Evolutionary conservation across 1,140 invertebrate genomes (phyloP), one percentile per base, ranked within the genome.

Genomic region (Battus philenor): DNA sequence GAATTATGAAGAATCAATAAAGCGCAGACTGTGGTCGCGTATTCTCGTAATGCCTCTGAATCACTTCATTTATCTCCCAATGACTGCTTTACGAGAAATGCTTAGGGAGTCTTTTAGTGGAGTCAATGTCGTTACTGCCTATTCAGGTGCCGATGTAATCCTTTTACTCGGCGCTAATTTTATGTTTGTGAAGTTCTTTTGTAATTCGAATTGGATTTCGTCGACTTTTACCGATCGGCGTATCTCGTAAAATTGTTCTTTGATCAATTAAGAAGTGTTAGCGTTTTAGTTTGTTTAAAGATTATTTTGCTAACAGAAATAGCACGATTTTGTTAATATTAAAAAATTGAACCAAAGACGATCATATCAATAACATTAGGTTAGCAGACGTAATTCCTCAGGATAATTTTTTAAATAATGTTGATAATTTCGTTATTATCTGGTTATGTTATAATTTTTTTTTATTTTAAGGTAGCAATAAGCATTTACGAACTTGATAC

Each of bases 71-170:
- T 36, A 36, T 36, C 17, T 20, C 17, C n/a, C 18, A 17, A 10
- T 36, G 33, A 36, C 33, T 36, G 33, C 1, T 36, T 36, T 36
- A 36, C 12, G 8, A n/a, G 33, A 22, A 9, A 5, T 17, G 33
- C 17, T 36, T 36, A 5, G 13, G 32, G 16, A 36, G 17, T 36
- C 33, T 12, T 36, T 36, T 36, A 10, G 33, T n/a, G 9, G 9
- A 36, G 9, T 36, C 20, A 36, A 36, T 36, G 20, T 22, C 17
- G 17, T 36, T 36, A 36, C 33, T 11, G 15, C 11, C 33, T 36
- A 36, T 36, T 36, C 33, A 36, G 33, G 33, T 36, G 33, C 33
- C 33, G 17, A 22, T 36, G 33, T 36, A 36, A 36, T 36, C 33
- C 33, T 20, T 36, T 36, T 17, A 18, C 7, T 22, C 16, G 33